Percentiles rank a stretch among this genome's conserved stretches.
Evolutionary conservation across 1,140 invertebrate genomes (phyloP).

Genomic region (Scaptomyza hsui): DNA sequence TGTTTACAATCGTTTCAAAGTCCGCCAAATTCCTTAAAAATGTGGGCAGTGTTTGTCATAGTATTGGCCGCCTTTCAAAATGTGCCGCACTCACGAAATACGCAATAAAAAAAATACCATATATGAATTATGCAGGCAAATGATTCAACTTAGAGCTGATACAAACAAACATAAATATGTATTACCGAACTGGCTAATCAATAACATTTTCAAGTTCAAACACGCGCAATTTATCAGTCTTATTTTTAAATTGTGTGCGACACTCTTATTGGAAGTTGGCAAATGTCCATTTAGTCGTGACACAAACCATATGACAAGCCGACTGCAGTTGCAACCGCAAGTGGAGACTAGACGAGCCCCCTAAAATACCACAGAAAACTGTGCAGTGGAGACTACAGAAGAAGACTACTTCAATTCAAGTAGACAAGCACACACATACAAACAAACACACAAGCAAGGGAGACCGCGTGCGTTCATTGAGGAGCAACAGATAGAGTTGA

Average conservation of each 20-base stretch:
- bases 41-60: slow-evolving; percentile 14
- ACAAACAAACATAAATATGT: neutral
- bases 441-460: neutral
- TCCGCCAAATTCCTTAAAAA: slow-evolving; percentile 35
- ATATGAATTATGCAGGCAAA: slow-evolving; percentile 17
- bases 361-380: slow-evolving; percentile 22
- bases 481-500: slow-evolving; percentile 15
- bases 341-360: slow-evolving; percentile 60
- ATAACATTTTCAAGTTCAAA: slow-evolving; percentile 71
- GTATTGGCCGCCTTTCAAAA: slow-evolving; percentile 37
- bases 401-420: slow-evolving; percentile 33
- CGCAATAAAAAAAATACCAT: neutral
- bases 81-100: slow-evolving; percentile 36
- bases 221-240: slow-evolving; percentile 27
- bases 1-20: slow-evolving; percentile 74
- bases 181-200: slow-evolving; percentile 41
- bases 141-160: slow-evolving; percentile 14
- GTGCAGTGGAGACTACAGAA: slow-evolving; percentile 27
- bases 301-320: slow-evolving; percentile 37
- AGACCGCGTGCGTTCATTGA: slow-evolving; percentile 50
- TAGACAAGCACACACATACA: slow-evolving; percentile 19
- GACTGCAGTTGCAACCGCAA: slow-evolving; percentile 48
- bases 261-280: slow-evolving; percentile 13
- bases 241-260: neutral
- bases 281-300: slow-evolving; percentile 23